Conservation (phyloP, 2,797 vertebrate species). For the Characodon lateralis region DNA sequence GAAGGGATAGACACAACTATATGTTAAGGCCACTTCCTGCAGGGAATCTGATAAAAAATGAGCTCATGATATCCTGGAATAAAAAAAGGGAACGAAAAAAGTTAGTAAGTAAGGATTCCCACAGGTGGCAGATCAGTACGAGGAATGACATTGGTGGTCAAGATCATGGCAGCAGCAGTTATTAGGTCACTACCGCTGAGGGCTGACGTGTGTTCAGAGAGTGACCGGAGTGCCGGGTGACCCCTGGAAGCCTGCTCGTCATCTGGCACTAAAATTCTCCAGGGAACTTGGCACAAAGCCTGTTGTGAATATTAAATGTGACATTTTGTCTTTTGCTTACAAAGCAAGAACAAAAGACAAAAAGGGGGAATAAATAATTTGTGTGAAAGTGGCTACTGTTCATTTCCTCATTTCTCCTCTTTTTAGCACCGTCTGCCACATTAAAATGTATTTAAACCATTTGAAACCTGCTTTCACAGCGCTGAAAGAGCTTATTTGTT, state of each 20-base stretch:
- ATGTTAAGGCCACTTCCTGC: constrained; percentile 52
- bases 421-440: constrained; percentile 4
- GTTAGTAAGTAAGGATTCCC: constrained; percentile 36
- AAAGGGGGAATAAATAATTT: constrained; percentile 32
- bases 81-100: constrained; percentile 21
- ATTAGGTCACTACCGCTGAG: constrained; percentile 74
- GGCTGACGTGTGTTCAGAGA: constrained; percentile 62
- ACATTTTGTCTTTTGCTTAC: constrained; percentile 67
- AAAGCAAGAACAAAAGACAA: constrained; percentile 25
- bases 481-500: constrained; percentile 26
- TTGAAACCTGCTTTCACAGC: constrained; percentile 20
- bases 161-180: constrained; percentile 49
- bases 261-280: constrained; percentile 70
- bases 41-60: constrained; percentile 70
- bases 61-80: constrained; percentile 54
- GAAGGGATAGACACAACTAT: constrained; percentile 52
- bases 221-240: constrained; percentile 66
- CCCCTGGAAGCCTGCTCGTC: constrained; percentile 77
- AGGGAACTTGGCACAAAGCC: constrained; percentile 61
- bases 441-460: constrained; percentile 40
- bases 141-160: constrained; percentile 21
- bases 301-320: constrained; percentile 75
- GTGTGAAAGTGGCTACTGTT: constrained; percentile 38
- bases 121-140: constrained; percentile 27
- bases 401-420: constrained; percentile 27